phyloP scores from a whole-genome alignment of 2,113 vertebrate genomes.

The Cnemophilus loriae region DNA sequence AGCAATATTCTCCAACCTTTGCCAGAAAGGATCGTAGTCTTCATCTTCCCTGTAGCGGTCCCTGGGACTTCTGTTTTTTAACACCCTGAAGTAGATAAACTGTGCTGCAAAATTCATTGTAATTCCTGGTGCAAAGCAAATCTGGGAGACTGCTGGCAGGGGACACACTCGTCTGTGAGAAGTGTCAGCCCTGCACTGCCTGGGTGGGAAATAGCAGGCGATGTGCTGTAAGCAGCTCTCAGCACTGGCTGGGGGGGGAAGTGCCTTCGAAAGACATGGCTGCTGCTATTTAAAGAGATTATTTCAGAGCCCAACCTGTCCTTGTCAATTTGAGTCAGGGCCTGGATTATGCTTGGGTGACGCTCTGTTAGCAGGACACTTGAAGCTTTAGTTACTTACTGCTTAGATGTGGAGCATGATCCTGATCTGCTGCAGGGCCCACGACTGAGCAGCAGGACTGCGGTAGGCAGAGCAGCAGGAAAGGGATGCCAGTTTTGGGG shows the following conservation, averaged over 20 bases:
- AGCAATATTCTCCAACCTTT: slow-evolving; percentile 83
- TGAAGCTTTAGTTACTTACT: slow-evolving; percentile 50
- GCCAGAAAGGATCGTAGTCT: slow-evolving; percentile 91
- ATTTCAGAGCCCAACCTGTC: slow-evolving; percentile 61
- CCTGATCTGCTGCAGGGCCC: background rate
- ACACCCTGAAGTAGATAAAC: slow-evolving; percentile 80
- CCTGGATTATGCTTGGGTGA: slow-evolving; percentile 59
- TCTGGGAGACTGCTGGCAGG: background rate
- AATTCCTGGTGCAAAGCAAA: background rate
- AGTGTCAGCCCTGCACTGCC: background rate
- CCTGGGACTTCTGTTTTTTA: slow-evolving; percentile 72
- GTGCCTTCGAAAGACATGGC: slow-evolving; percentile 4
- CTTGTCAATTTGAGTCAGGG: slow-evolving; percentile 68
- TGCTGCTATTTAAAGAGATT: slow-evolving; percentile 73
- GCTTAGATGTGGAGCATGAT: slow-evolving; percentile 20
- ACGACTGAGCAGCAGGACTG: accelerated
- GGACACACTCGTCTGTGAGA: background rate
- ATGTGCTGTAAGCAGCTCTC: background rate
- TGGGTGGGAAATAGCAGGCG: background rate
- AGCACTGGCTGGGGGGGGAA: background rate
- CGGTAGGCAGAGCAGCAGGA: background rate
- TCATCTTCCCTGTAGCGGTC: slow-evolving; percentile 69
- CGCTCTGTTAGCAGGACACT: slow-evolving; percentile 27
- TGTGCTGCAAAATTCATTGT: slow-evolving; percentile 90
- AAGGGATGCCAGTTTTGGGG: background rate